Percentiles rank a stretch among this genome's conserved stretches.
phyloP scores from a whole-genome alignment of 2,797 vertebrate genomes.

The Crypturellus tataupa region DNA sequence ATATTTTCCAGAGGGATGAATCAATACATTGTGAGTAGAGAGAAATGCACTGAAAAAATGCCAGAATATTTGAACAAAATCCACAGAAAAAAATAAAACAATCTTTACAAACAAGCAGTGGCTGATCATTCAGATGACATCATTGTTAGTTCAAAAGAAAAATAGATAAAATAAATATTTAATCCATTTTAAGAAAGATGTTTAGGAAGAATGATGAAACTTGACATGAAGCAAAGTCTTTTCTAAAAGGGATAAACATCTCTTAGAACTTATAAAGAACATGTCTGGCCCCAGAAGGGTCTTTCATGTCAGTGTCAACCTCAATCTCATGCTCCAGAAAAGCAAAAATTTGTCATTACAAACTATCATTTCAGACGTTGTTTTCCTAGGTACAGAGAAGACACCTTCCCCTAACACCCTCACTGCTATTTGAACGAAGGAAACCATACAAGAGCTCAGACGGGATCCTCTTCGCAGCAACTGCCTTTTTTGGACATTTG shows the following conservation, averaged over 20 bases:
- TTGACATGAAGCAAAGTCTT: background rate
- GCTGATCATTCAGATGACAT: background rate
- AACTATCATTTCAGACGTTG: background rate
- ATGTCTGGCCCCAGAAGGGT: no score
- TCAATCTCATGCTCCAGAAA: no score
- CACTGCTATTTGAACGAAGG: background rate
- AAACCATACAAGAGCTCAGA: background rate
- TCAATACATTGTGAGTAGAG: background rate
- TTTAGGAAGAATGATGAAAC: background rate
- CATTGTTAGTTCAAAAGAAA: background rate
- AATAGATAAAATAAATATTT: background rate
- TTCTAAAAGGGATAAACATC: no score
- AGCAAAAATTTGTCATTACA: no score
- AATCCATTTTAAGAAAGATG: background rate
- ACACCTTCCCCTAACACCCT: background rate
- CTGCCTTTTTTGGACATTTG: background rate
- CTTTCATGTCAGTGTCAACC: no score
- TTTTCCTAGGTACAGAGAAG: background rate
- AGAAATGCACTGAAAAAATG: background rate
- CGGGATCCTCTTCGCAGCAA: rapidly evolving
- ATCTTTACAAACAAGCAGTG: background rate
- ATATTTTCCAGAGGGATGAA: background rate
- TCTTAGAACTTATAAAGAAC: no score
- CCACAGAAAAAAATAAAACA: background rate
- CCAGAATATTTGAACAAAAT: background rate